These are phyloP conservation scores for Tholera decimalis DNA, from an alignment of 2,888 invertebrate species.

Conservation along the genomic window DNA sequence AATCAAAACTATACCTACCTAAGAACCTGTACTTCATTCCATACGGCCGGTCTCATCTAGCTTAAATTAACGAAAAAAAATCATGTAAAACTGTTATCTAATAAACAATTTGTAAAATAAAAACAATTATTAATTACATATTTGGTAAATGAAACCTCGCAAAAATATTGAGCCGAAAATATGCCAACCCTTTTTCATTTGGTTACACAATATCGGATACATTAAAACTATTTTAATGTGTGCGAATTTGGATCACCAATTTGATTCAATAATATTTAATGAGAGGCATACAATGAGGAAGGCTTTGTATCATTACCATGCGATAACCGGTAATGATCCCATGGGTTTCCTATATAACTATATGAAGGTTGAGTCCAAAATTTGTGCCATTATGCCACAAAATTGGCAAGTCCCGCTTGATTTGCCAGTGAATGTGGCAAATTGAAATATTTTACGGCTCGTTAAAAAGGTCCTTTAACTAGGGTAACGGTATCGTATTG, in stretches of 20 bases:
- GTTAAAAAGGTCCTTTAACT: conserved; percentile 76
- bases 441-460: conserved; percentile 85
- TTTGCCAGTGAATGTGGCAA: conserved; percentile 81
- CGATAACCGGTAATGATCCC: conserved; percentile 84
- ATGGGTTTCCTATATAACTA: conserved; percentile 77
- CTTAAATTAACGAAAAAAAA: too few species aligned
- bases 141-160: neutral
- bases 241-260: conserved; percentile 47
- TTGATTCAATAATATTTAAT: conserved; percentile 72
- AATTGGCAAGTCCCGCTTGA: conserved; percentile 82
- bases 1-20: too few species aligned
- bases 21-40: too few species aligned
- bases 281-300: conserved; percentile 73
- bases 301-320: conserved; percentile 84
- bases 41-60: too few species aligned
- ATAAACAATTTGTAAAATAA: too few species aligned
- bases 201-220: conserved; percentile 1
- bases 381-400: conserved; percentile 81
- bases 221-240: conserved; percentile 49
- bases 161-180: neutral
- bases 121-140: too few species aligned
- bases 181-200: too few species aligned
- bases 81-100: too few species aligned
- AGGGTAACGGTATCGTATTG: conserved; percentile 43
- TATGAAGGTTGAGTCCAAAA: conserved; percentile 77